A percentile compares a stretch with the other conserved stretches of the same genome.
phyloP scores from a whole-genome alignment of 2,888 invertebrate genomes.

The Amphipoea lucens region DNA sequence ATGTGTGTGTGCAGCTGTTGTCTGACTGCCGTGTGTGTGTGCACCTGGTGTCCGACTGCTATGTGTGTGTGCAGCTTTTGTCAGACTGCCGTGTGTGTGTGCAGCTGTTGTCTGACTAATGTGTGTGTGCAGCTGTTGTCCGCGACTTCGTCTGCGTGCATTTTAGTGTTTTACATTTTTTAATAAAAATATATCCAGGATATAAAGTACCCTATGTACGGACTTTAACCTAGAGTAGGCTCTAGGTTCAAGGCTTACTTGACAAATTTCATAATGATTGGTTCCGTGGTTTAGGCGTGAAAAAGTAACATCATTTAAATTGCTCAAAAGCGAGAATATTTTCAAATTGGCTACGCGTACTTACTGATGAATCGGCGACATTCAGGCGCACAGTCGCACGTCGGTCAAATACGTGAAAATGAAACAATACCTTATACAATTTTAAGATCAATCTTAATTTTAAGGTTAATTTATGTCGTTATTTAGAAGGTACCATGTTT shows the following conservation, averaged over 20 bases:
- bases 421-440: not conserved
- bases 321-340: not conserved
- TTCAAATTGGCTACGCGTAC: not conserved
- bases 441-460: conserved; percentile 4
- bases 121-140: not conserved
- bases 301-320: not conserved
- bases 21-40: too few relatives aligned
- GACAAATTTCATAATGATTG: not conserved
- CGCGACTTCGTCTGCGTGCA: too few relatives aligned
- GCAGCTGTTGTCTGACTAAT: too few relatives aligned
- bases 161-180: not conserved
- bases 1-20: too few relatives aligned
- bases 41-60: too few relatives aligned
- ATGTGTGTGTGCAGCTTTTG: too few relatives aligned
- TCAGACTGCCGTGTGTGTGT: too few relatives aligned
- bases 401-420: not conserved
- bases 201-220: not conserved
- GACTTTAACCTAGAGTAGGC: too few relatives aligned
- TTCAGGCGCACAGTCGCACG: not conserved
- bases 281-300: not conserved
- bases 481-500: conserved; percentile 21
- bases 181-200: not conserved
- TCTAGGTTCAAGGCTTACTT: not conserved
- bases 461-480: not conserved
- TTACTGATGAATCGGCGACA: not conserved